Evolutionary conservation across 2,113 vertebrate genomes (phyloP).

Genomic region (Rhabdornis inornatus): DNA sequence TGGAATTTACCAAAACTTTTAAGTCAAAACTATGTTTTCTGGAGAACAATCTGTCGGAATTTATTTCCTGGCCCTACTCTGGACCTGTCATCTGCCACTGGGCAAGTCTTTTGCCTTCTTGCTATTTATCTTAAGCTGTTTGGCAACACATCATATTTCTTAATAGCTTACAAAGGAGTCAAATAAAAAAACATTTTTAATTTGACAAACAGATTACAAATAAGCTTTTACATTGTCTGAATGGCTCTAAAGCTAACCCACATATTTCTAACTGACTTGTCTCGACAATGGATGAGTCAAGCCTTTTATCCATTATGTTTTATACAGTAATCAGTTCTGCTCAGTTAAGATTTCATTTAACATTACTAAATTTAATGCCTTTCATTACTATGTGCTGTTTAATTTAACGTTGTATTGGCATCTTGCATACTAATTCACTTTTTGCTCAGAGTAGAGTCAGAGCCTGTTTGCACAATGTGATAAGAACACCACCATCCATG

Average conservation of each 20-base stretch:
- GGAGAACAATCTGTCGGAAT: background rate
- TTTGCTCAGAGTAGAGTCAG: background rate
- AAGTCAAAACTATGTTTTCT: background rate
- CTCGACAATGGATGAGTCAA: slow-evolving; percentile 55
- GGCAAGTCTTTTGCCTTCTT: background rate
- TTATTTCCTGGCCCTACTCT: background rate
- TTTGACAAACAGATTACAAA: slow-evolving; percentile 24
- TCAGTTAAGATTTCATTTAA: slow-evolving; percentile 59
- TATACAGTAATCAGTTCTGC: slow-evolving; percentile 45
- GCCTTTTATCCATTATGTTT: slow-evolving; percentile 39
- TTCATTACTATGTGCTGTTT: slow-evolving; percentile 38
- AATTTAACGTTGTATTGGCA: background rate
- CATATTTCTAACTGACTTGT: slow-evolving; percentile 40
- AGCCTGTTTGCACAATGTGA: rapidly evolving
- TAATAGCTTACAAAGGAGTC: background rate
- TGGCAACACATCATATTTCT: background rate
- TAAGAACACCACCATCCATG: background rate
- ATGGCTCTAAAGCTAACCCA: slow-evolving; percentile 41
- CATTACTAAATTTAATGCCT: slow-evolving; percentile 46
- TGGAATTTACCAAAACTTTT: background rate
- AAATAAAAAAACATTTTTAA: background rate
- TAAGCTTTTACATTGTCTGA: background rate
- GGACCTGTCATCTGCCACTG: background rate
- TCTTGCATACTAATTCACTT: slow-evolving; percentile 34
- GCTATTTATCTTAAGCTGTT: background rate